These are phyloP conservation scores for Macaria liturata DNA, from an alignment of 2,888 invertebrate genomes.

Conservation along the genomic window DNA sequence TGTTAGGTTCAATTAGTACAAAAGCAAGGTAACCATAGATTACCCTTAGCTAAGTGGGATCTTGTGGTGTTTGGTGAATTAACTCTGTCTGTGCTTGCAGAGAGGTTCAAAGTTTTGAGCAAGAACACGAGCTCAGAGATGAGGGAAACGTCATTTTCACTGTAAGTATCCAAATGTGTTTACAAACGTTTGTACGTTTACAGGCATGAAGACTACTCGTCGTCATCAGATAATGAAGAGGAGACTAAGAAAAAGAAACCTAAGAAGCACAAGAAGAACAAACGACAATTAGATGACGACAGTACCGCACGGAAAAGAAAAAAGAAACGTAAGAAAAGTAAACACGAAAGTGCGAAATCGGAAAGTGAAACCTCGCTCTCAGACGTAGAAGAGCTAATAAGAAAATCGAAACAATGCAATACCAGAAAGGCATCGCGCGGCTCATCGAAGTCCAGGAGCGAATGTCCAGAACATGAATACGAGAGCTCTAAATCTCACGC, in stretches of 20 bases:
- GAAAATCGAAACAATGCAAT: slow-evolving; percentile 61
- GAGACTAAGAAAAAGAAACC: slow-evolving; percentile 79
- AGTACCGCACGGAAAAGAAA: slow-evolving; percentile 81
- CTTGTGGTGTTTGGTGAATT: background rate
- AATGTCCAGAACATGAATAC: slow-evolving; percentile 8
- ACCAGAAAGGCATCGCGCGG: slow-evolving; percentile 42
- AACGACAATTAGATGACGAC: slow-evolving; percentile 83
- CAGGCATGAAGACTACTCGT: slow-evolving; percentile 22
- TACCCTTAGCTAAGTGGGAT: background rate
- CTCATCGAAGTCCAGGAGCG: slow-evolving; percentile 32
- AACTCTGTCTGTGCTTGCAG: slow-evolving; percentile 52
- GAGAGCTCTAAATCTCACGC: background rate
- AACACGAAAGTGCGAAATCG: slow-evolving; percentile 68
- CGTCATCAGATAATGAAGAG: slow-evolving; percentile 46
- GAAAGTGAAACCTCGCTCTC: slow-evolving; percentile 73
- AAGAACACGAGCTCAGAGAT: slow-evolving; percentile 39
- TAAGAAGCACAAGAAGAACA: slow-evolving; percentile 87
- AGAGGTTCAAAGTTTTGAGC: slow-evolving; percentile 51
- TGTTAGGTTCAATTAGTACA: background rate
- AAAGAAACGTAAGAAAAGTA: slow-evolving; percentile 80
- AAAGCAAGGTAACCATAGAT: slow-evolving; percentile 7
- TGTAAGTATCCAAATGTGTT: slow-evolving; percentile 53
- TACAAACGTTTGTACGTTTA: slow-evolving; percentile 36
- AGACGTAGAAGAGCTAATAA: slow-evolving; percentile 66
- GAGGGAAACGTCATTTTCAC: slow-evolving; percentile 24